Conservation (phyloP, 2,888 invertebrate genomes). For the Mystacides longicornis region DNA sequence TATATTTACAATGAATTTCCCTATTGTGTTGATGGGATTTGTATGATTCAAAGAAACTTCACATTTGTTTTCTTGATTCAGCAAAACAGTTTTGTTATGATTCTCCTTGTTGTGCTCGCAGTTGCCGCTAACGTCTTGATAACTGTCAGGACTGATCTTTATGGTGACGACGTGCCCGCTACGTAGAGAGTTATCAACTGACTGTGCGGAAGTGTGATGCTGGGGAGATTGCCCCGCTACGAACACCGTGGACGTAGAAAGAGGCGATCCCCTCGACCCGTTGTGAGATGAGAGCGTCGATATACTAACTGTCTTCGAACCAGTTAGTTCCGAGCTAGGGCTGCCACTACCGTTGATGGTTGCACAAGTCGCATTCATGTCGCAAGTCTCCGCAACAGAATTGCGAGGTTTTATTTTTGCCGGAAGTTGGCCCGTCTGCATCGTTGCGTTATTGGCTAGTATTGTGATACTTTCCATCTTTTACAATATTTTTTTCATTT, state of each 20-base stretch:
- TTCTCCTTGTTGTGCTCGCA: conserved; percentile 15
- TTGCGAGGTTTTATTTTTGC: conserved; percentile 30
- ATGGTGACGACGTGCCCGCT: conserved; percentile 59
- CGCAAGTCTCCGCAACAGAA: conserved; percentile 26
- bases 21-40: conserved; percentile 25
- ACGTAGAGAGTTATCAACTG: conserved; percentile 39
- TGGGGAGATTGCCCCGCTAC: conserved; percentile 37
- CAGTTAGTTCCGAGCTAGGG: conserved; percentile 15
- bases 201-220: conserved; percentile 28
- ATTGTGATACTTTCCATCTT: conserved; percentile 21
- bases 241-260: conserved; percentile 45
- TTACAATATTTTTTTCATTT: not conserved
- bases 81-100: conserved; percentile 8
- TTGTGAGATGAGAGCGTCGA: conserved; percentile 14
- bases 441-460: conserved; percentile 21
- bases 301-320: conserved; percentile 22
- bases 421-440: conserved; percentile 28
- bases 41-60: conserved; percentile 22
- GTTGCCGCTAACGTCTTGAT: conserved; percentile 21
- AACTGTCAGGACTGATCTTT: conserved; percentile 55
- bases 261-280: conserved; percentile 19
- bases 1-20: conserved; percentile 25
- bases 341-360: conserved; percentile 11
- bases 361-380: conserved; percentile 14
- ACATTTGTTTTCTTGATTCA: conserved; percentile 13